Base-by-base conservation (phyloP, 2,888 invertebrate genomes). In the Andrena bicolor region DNA sequence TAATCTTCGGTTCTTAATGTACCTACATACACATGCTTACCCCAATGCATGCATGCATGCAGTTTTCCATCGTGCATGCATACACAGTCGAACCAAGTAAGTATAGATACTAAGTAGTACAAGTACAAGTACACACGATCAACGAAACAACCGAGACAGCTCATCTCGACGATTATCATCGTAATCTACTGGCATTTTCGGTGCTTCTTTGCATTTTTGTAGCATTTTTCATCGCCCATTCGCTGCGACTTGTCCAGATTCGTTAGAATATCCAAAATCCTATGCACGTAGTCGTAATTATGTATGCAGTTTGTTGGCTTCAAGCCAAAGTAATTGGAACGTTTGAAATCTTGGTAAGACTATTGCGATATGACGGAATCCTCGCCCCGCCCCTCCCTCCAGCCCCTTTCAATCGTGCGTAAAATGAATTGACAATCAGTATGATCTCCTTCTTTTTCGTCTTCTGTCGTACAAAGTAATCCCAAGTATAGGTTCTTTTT, bases 1-100 rank as follows among this genome's bases (percentile, higher is more conserved):
- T 32, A 26, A 51, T 53, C 66, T 64, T 85, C 88, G 87, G 82
- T 53, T 49, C 49, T 51, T 68, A 79, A 71, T 41, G 41, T 41
- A 16, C 41, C 41, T 16, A 41, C 41, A 41, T 4, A 41, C 1
- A 41, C 41, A 41, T 41, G 0, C 0, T 16, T 4, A 41, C 41
- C 4, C 4, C 28, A 23, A 41, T 41, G 1, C 41, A 41, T 13
- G 32, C 16, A 41, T 35, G 0, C 10, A 35, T 48, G 51, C 79
- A 66, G 77, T 73, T 81, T 80, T 80, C 78, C 65, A 66, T 66
- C 41, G 58, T 53, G 69, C 70, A n/a, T 58, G 32, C 30, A 35
- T 41, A 41, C 16, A 16, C 5, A 13, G 4, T 16, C 5, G 4
- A 41, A 5, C 4, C 16, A 41, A 16, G 41, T 41, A 41, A 41